Percentiles rank a stretch among this genome's conserved stretches.
phyloP scores from a whole-genome alignment of 1,140 invertebrate species.

The Atopsyche davidsoni region DNA sequence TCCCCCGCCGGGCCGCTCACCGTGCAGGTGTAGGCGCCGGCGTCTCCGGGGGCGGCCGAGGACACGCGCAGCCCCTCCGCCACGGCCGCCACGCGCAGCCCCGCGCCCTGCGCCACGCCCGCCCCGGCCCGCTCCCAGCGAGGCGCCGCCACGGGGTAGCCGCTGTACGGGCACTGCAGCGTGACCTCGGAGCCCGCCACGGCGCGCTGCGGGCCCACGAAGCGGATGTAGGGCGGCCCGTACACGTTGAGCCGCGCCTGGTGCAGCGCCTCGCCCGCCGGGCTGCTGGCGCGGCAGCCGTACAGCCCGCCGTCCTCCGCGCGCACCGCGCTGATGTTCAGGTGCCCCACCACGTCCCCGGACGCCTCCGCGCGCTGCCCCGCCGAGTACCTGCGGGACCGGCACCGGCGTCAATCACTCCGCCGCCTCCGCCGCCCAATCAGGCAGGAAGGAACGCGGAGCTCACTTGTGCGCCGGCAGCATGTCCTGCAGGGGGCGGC shows the following conservation, averaged over 20 bases:
- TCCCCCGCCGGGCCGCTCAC: slow-evolving; percentile 64
- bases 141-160: slow-evolving; percentile 64
- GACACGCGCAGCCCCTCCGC: slow-evolving; percentile 62
- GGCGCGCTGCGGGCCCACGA: slow-evolving; percentile 61
- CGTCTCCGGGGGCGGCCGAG: slow-evolving; percentile 55
- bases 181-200: slow-evolving; percentile 59
- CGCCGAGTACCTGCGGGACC: slow-evolving; percentile 15
- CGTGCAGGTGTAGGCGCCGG: slow-evolving; percentile 69
- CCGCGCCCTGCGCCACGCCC: slow-evolving; percentile 10
- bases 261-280: slow-evolving; percentile 59
- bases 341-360: slow-evolving; percentile 37
- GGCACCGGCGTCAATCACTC: not conserved
- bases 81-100: slow-evolving; percentile 4
- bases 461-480: slow-evolving; percentile 34
- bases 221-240: slow-evolving; percentile 60
- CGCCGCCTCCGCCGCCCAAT: not conserved
- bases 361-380: slow-evolving; percentile 15
- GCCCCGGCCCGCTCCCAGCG: slow-evolving; percentile 17
- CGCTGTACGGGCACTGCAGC: slow-evolving; percentile 64
- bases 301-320: slow-evolving; percentile 69
- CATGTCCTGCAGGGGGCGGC: slow-evolving; percentile 48
- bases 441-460: too few species aligned
- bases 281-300: slow-evolving; percentile 54
- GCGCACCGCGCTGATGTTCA: slow-evolving; percentile 50
- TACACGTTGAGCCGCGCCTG: slow-evolving; percentile 62